Evolutionary conservation across 2,888 invertebrate genomes (phyloP), one percentile per base, ranked within the genome.

Genomic region (Apocheima hispidaria): DNA sequence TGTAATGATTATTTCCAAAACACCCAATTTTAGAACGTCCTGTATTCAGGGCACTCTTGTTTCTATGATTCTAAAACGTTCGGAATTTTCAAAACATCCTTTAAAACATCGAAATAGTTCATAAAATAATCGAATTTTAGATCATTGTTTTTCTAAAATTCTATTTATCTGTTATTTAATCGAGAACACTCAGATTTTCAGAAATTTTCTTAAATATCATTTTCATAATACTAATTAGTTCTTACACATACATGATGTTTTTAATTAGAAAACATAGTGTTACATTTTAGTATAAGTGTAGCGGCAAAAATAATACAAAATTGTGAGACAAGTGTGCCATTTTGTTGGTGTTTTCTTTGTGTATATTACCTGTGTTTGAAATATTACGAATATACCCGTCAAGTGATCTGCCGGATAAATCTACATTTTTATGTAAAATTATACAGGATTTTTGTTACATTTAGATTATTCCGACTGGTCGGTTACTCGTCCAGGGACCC

Each of bases 301-400:
- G 84, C 87, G 79, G 87, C 90, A 74, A 88, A 90, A 86, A 86
- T 82, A 88, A 90, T 80, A 82, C 70, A 83, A 68, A 35, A 87
- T 82, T 78, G 90, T 90, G 90, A 83, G 63, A 73, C 53, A 58
- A 57, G 73, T 86, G 88, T 90, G 91, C 90, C 81, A 82, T 83
- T 84, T 79, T 70, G 73, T 71, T 79, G 73, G 82, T 84, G 81
- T 84, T 67, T 60, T 69, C 69, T 35, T 52, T 78, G 79, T 82
- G 71, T 68, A 65, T 71, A 44, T 26, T 59, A 38, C 44, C 12
- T 59, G 21, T 71, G 49, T 50, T 70, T 68, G 67, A 73, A 71
- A 74, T 68, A 69, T 78, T 74, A 54, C 51, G 70, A 65, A 61
- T 63, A 66, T 66, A 20, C n/a, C 23, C 14, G 14, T n/a, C 16